Evolutionary conservation across 2,888 invertebrate species (phyloP), one percentile per base, ranked within the genome.

Genomic region (Mylabris sibirica): DNA sequence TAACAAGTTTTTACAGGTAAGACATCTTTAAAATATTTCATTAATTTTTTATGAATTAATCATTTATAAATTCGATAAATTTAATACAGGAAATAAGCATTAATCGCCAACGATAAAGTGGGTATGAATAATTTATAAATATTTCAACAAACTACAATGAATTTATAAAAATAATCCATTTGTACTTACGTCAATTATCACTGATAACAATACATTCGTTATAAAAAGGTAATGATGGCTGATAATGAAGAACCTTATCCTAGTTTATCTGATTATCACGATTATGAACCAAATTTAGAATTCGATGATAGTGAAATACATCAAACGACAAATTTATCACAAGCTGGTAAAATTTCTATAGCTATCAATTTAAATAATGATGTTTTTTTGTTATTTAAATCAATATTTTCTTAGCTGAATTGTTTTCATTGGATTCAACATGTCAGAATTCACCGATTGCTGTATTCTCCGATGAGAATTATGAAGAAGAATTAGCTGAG

Each of bases 271-370:
- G 96, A 96, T 85, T 92, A 91, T 83, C 95, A 96, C 83, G 97
- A 97, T 86, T 95, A 96, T 84, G 98, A 98, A 84, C 97, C 97
- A 14, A 94, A 96, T 86, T 88, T 98, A 83, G 97, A 98, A 85
- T 98, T 98, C 87, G 98, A 98, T 87, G 98, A 98, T 85, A 94
- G 96, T 14, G 98, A 98, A 86, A 85, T 96, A 68, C 90, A 90
- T 79, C 90, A 92, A 79, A 87, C 90, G 67, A 87, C 91, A 63
- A 80, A 81, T 75, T 87, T 82, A 64, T 88, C 90, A 66, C 89
- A 90, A 76, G 88, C 91, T 83, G 92, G 94, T 93, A 88, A 89
- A 60, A 12, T 30, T 30, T 30, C 30, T 59, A 35, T 38, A 44
- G 1, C n/a, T 5, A 5, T 2, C 8, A 9, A 53, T 44, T 17